phyloP scores from a whole-genome alignment of 2,113 vertebrate species.

The Rafetus swinhoei region DNA sequence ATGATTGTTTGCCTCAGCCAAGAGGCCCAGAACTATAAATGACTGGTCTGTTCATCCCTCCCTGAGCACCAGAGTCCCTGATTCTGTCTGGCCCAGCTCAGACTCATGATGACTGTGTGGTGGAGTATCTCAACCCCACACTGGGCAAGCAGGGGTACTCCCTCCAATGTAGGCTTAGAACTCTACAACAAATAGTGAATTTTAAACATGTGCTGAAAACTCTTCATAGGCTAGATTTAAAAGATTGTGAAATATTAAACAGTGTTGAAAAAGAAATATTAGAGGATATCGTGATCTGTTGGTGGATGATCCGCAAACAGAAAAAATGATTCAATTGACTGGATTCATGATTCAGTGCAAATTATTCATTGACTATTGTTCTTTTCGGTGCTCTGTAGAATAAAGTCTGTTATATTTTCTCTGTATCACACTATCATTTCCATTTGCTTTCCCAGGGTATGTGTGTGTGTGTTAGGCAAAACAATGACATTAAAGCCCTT shows the following conservation, averaged over 20 bases:
- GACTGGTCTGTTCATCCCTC: too few relatives aligned
- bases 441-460: background rate
- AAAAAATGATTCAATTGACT: background rate
- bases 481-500: conserved; percentile 17
- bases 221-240: background rate
- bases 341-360: background rate
- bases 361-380: background rate
- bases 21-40: too few relatives aligned
- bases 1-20: too few relatives aligned
- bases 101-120: too few relatives aligned
- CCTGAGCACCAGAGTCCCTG: too few relatives aligned
- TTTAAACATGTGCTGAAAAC: background rate
- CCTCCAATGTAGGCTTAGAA: too few relatives aligned
- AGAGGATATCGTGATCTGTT: background rate
- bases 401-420: background rate
- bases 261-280: background rate
- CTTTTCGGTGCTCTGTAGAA: background rate
- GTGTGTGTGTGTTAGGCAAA: background rate
- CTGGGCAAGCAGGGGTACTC: too few relatives aligned
- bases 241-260: background rate
- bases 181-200: background rate
- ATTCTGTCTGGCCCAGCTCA: too few relatives aligned
- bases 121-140: too few relatives aligned
- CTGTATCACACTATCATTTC: background rate
- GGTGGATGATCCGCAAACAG: background rate